Evolutionary conservation across 92 coral and sea anemone genomes (phyloP).

Genomic region (Actinernus sp.): DNA sequence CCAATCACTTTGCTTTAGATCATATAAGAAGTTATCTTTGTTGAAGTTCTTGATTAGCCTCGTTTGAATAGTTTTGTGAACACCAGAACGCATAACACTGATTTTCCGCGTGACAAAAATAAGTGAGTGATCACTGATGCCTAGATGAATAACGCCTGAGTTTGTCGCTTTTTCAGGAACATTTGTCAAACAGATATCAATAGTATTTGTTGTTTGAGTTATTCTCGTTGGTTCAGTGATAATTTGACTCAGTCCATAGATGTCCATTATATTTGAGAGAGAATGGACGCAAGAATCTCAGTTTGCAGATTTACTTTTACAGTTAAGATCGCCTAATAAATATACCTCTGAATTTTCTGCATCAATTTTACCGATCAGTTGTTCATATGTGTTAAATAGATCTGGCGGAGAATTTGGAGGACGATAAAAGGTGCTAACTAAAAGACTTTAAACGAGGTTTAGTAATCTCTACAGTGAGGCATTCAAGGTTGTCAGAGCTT

Average conservation of each 20-base stretch:
- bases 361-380: constrained; percentile 46
- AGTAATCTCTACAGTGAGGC: too few relatives aligned
- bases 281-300: constrained; percentile 16
- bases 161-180: constrained; percentile 33
- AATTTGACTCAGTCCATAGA: constrained; percentile 55
- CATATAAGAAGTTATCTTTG: too few relatives aligned
- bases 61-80: not conserved
- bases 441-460: too few relatives aligned
- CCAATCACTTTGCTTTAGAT: not conserved
- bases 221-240: constrained; percentile 72
- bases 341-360: constrained; percentile 49
- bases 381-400: constrained; percentile 25
- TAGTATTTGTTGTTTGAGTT: constrained; percentile 47
- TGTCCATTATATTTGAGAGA: constrained; percentile 54
- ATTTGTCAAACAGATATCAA: constrained; percentile 66
- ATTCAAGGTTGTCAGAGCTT: too few relatives aligned
- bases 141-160: constrained; percentile 60
- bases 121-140: constrained; percentile 59
- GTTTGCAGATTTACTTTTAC: constrained; percentile 6
- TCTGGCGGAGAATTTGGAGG: constrained; percentile 48
- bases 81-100: constrained; percentile 18
- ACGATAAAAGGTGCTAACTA: constrained; percentile 46
- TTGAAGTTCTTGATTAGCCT: not conserved
- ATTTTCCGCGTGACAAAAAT: constrained; percentile 42
- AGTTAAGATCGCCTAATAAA: constrained; percentile 62